Percentiles rank a stretch among this genome's conserved stretches.
phyloP scores from a whole-genome alignment of 2,113 vertebrate species.

The Notiomystis cincta region DNA sequence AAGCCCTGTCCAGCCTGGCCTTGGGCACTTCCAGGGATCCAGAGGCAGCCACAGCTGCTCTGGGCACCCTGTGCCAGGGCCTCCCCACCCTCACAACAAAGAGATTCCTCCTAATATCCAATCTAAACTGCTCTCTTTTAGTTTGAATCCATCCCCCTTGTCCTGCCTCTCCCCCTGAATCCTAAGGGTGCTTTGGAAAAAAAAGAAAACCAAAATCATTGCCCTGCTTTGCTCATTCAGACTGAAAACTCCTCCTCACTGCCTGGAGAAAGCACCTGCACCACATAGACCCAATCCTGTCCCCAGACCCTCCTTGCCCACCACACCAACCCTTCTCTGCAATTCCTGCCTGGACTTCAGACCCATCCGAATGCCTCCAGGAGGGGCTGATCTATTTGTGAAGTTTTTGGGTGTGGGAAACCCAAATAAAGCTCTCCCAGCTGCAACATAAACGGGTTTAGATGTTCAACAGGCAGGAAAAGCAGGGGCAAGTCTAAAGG shows the following conservation, averaged over 20 bases:
- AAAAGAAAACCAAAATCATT: rapidly evolving
- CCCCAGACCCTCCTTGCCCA: neutral
- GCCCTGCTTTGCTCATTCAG: neutral
- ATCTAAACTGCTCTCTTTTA: neutral
- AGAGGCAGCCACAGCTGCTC: neutral
- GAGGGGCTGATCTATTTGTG: neutral
- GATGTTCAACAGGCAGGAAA: neutral
- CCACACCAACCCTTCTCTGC: neutral
- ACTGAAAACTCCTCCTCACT: neutral
- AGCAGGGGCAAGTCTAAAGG: neutral
- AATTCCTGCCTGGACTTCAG: neutral
- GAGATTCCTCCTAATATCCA: neutral
- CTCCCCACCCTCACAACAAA: neutral
- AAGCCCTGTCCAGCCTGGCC: neutral
- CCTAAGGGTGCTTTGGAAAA: neutral
- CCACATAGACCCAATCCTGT: neutral
- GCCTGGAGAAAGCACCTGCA: neutral
- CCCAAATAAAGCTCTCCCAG: neutral
- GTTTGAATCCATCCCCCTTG: neutral
- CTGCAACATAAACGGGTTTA: neutral
- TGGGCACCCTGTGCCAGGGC: neutral
- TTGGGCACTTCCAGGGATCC: neutral
- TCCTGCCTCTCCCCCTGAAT: neutral
- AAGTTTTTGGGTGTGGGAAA: neutral
- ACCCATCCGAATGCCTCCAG: neutral